A percentile compares a stretch with the other conserved stretches of the same genome.
Conservation (phyloP, 1,140 invertebrate species). For the Ganaspis sp. region DNA sequence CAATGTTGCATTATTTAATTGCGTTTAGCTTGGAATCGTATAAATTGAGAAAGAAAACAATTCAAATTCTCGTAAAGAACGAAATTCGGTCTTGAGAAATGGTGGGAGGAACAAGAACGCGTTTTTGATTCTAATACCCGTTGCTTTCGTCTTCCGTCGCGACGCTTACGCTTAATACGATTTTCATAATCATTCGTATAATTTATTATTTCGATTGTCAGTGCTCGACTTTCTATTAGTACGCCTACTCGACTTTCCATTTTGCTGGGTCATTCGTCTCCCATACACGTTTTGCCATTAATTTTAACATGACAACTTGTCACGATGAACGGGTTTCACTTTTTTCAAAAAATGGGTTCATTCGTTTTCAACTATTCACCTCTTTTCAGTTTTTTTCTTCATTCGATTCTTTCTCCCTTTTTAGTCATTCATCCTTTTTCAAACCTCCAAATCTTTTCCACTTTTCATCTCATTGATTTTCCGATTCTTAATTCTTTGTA, state of each 20-base stretch:
- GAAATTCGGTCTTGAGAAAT: not conserved
- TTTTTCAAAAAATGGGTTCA: not conserved
- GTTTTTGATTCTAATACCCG: conserved; percentile 28
- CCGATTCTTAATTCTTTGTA: too few relatives aligned
- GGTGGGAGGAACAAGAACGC: not conserved
- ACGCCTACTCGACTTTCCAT: conserved; percentile 36
- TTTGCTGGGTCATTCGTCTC: conserved; percentile 8
- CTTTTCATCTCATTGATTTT: too few relatives aligned
- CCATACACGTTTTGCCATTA: not conserved
- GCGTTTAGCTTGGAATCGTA: not conserved
- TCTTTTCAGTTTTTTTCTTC: not conserved
- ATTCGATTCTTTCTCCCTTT: too few relatives aligned
- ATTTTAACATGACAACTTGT: not conserved
- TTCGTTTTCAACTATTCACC: not conserved
- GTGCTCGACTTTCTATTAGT: conserved; percentile 74
- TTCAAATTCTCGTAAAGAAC: conserved; percentile 1
- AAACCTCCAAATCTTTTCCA: too few relatives aligned
- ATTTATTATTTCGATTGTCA: conserved; percentile 74
- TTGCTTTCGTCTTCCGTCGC: conserved; percentile 38
- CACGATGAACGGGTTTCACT: not conserved
- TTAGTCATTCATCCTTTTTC: too few relatives aligned
- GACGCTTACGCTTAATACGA: conserved; percentile 34
- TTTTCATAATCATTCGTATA: conserved; percentile 45
- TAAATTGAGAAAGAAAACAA: not conserved
- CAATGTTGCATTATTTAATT: not conserved